These are phyloP conservation scores for Porphyrio hochstetteri DNA, from an alignment of 2,113 vertebrate species.

Conservation along the genomic window DNA sequence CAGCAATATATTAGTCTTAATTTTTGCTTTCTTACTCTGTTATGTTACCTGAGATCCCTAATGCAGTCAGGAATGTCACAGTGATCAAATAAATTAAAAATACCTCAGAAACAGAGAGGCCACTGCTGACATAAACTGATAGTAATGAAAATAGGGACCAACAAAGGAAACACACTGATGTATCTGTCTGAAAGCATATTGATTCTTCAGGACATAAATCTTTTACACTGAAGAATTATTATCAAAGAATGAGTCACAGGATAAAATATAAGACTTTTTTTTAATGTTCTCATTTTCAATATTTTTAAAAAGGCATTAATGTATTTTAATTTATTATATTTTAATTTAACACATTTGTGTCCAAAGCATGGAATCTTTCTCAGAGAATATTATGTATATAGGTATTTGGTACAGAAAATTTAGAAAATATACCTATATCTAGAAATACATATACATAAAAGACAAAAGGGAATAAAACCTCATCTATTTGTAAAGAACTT, in stretches of 20 bases:
- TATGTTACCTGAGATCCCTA: slow-evolving; percentile 23
- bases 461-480: not conserved
- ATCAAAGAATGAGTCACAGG: slow-evolving; percentile 68
- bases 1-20: not conserved
- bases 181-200: slow-evolving; percentile 73
- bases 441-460: not conserved
- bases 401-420: not conserved
- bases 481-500: not conserved
- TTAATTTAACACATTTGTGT: not conserved
- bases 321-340: not conserved
- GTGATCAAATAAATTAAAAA: slow-evolving; percentile 68
- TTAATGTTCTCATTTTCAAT: slow-evolving; percentile 16
- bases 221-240: slow-evolving; percentile 71
- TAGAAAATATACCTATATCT: not conserved
- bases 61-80: slow-evolving; percentile 14
- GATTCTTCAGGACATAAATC: slow-evolving; percentile 74
- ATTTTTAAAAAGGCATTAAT: not conserved
- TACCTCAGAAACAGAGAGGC: not conserved
- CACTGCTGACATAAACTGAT: slow-evolving; percentile 69
- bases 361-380: not conserved
- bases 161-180: slow-evolving; percentile 64
- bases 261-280: slow-evolving; percentile 57
- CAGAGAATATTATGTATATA: not conserved
- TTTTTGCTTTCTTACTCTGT: slow-evolving; percentile 27
- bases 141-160: slow-evolving; percentile 68